These are phyloP conservation scores for Apostichopus japonicus DNA, from an alignment of 35 echinoderm and acorn worm genomes.

Conservation along the genomic window DNA sequence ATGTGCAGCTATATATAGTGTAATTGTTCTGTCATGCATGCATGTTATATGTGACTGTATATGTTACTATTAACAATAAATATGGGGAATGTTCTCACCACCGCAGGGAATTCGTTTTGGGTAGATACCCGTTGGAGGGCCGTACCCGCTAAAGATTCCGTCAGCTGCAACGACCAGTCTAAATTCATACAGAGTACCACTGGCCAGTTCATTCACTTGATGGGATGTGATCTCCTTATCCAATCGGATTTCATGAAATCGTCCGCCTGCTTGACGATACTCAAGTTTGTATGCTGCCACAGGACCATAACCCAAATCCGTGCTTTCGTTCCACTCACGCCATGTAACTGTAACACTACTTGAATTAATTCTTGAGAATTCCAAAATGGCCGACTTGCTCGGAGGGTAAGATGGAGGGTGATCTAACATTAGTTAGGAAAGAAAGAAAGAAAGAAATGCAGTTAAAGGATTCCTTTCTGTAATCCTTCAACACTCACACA, in stretches of 20 bases:
- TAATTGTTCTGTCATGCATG: too few species aligned
- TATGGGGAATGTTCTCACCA: neutral
- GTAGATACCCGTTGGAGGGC: neutral
- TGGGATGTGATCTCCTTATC: neutral
- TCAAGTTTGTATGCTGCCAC: neutral
- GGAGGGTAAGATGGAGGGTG: neutral
- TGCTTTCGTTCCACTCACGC: neutral
- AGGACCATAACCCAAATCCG: neutral
- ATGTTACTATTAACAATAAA: too few species aligned
- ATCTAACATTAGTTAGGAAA: neutral
- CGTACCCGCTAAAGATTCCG: neutral
- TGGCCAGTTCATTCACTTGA: neutral
- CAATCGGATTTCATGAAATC: neutral
- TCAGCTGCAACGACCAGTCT: neutral
- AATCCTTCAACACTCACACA: too few species aligned
- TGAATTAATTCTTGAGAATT: neutral
- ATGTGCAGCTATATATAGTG: too few species aligned
- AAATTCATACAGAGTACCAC: neutral
- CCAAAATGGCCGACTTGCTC: neutral
- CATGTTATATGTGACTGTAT: too few species aligned
- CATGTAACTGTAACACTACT: neutral
- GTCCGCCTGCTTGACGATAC: neutral
- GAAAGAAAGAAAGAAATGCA: too few species aligned
- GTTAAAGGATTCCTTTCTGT: too few species aligned
- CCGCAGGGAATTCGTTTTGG: neutral